A percentile compares a stretch with the other conserved stretches of the same genome.
These are phyloP conservation scores for Ornithoptera priamus DNA, from an alignment of 2,888 invertebrate species.

Conservation along the genomic window DNA sequence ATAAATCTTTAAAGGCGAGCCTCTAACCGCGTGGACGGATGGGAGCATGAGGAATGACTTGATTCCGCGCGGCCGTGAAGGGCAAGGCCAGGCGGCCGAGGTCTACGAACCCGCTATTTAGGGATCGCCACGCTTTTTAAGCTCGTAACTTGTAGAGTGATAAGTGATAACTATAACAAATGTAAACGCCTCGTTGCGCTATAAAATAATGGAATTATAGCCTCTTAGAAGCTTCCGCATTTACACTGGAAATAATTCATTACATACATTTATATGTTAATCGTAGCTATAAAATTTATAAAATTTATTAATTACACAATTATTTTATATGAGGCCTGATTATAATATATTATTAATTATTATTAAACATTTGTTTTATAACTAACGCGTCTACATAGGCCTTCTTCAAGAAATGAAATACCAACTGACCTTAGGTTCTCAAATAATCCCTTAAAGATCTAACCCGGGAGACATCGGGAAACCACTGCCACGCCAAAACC, in stretches of 20 bases:
- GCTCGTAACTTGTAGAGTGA: background rate
- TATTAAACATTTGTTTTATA: no score
- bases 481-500: no score
- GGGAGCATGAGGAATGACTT: slow-evolving; percentile 47
- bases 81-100: slow-evolving; percentile 65
- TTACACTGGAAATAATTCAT: slow-evolving; percentile 19
- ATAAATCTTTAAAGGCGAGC: slow-evolving; percentile 35
- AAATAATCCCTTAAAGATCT: no score
- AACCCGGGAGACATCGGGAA: no score
- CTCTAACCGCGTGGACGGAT: slow-evolving; percentile 33
- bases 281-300: background rate
- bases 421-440: no score
- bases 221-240: slow-evolving; percentile 16
- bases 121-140: slow-evolving; percentile 42
- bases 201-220: slow-evolving; percentile 2
- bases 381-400: no score
- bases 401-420: no score
- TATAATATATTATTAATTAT: no score
- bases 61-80: slow-evolving; percentile 55
- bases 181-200: slow-evolving; percentile 5
- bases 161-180: slow-evolving; percentile 26
- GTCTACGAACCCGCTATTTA: slow-evolving; percentile 62
- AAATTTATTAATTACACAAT: background rate
- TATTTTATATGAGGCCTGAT: no score
- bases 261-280: slow-evolving; percentile 15